Evolutionary conservation across 2,797 vertebrate genomes (phyloP).

Genomic region (Manis pentadactyla): DNA sequence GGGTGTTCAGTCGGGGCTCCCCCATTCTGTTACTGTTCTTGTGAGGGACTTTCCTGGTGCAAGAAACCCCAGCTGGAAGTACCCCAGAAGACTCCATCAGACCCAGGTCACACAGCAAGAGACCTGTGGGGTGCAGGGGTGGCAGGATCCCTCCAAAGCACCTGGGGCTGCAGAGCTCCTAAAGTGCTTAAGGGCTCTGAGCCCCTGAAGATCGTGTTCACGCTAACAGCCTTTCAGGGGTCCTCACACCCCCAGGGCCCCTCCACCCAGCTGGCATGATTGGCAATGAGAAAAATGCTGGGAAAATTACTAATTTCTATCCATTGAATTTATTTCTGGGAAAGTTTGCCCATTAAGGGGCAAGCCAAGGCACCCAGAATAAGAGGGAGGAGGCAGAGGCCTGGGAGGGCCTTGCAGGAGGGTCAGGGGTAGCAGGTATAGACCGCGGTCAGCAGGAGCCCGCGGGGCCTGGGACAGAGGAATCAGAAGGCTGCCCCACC

Average conservation of each 20-base stretch:
- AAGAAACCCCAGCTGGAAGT: neutral
- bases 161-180: neutral
- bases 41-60: neutral
- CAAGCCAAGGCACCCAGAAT: conserved; percentile 21
- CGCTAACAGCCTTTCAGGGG: conserved; percentile 63
- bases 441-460: neutral
- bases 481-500: neutral
- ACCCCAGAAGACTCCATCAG: neutral
- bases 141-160: neutral
- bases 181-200: neutral
- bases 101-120: neutral
- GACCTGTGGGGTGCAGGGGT: neutral
- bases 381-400: neutral
- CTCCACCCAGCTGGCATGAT: conserved; percentile 65
- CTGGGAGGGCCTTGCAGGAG: neutral
- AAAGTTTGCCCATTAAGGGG: conserved; percentile 82
- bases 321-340: conserved; percentile 82
- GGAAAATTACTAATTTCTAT: conserved; percentile 75
- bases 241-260: conserved; percentile 3
- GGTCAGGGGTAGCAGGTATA: neutral
- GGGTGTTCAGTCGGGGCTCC: neutral
- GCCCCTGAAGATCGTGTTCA: neutral
- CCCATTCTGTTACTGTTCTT: neutral
- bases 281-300: conserved; percentile 59
- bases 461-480: neutral